Evolutionary conservation across 2,113 vertebrate species (phyloP).

Genomic region (Dicentrarchus labrax): DNA sequence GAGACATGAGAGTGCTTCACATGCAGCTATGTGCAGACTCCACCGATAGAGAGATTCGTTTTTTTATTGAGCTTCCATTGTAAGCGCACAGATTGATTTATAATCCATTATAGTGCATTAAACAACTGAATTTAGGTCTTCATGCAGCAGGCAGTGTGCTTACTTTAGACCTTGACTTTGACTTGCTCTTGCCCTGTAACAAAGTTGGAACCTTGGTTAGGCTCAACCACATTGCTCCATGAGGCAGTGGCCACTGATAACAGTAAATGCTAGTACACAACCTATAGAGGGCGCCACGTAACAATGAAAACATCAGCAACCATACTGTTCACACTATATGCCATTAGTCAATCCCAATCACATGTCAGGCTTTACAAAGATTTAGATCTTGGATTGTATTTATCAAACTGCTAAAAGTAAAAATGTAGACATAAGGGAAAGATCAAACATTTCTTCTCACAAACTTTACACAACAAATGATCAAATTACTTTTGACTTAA

Average conservation of each 20-base stretch:
- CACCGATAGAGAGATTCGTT: background rate
- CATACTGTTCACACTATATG: background rate
- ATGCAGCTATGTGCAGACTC: constrained; percentile 43
- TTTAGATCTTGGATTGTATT: background rate
- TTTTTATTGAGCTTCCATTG: background rate
- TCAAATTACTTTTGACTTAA: background rate
- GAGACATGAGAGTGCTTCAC: background rate
- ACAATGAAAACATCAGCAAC: background rate
- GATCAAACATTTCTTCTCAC: background rate
- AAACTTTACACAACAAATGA: background rate
- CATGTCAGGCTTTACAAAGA: background rate
- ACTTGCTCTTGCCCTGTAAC: constrained; percentile 85
- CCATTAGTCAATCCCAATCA: background rate
- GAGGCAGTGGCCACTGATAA: background rate
- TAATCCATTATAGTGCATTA: background rate
- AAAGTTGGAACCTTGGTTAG: constrained; percentile 67
- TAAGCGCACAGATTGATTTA: background rate
- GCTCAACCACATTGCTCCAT: background rate
- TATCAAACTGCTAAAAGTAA: background rate
- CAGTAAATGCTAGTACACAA: background rate
- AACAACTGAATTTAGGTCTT: background rate
- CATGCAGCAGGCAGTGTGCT: constrained; percentile 69
- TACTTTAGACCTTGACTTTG: constrained; percentile 85
- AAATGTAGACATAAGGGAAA: background rate
- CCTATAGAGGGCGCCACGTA: constrained; percentile 39